Evolutionary conservation across 2,797 vertebrate species (phyloP).

Genomic region (Acrossocheilus fasciatus): DNA sequence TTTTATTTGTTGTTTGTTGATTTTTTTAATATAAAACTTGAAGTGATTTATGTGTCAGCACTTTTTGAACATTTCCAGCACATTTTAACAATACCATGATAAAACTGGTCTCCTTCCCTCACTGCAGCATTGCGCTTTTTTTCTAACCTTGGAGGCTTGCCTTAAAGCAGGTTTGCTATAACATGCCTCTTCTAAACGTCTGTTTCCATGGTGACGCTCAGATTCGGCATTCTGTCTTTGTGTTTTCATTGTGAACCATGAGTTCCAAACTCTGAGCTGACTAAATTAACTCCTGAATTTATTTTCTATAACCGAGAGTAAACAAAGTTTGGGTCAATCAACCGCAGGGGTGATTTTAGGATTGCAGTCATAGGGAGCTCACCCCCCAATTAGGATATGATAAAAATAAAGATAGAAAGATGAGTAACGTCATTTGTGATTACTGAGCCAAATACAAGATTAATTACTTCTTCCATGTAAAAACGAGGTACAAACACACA

Average conservation of each 20-base stretch:
- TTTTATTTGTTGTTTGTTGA: too few species aligned
- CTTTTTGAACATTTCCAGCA: too few species aligned
- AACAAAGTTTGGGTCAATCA: not conserved
- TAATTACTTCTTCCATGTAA: too few species aligned
- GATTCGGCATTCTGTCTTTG: not conserved
- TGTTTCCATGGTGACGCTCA: not conserved
- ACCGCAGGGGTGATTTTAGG: not conserved
- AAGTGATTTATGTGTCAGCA: too few species aligned
- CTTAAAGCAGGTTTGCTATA: not conserved
- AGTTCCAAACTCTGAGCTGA: not conserved
- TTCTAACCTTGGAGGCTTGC: not conserved
- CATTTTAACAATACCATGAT: too few species aligned
- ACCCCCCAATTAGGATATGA: not conserved
- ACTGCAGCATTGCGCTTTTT: not conserved
- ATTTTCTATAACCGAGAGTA: not conserved
- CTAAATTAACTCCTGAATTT: not conserved
- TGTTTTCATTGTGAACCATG: not conserved
- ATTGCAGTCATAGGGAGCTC: not conserved
- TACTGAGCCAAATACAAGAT: too few species aligned
- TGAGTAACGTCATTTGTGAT: too few species aligned
- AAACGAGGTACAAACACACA: too few species aligned
- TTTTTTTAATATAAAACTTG: too few species aligned
- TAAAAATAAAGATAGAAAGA: not conserved
- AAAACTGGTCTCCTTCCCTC: not conserved
- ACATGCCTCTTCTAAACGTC: not conserved